Base-by-base conservation (phyloP, 2,113 vertebrate genomes). In the Mobula birostris region DNA sequence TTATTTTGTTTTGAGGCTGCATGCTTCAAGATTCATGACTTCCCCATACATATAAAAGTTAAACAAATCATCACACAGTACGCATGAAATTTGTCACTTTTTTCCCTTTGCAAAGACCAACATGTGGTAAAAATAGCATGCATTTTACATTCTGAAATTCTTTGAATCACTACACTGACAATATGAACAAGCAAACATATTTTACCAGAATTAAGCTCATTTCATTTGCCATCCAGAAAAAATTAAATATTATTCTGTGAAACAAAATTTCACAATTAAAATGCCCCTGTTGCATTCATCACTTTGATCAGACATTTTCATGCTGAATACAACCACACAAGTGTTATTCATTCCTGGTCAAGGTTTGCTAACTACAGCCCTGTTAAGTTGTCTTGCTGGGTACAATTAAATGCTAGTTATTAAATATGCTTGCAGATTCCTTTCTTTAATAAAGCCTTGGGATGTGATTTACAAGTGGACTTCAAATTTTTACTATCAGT, bases 261-360 rank as follows among this genome's bases (percentile, higher is more conserved):
- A 92, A 92, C 90, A 92, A 92, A 29, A 40, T 92, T 92, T 36
- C 32, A 92, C 17, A 70, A 19, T 70, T 92, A 72, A 92, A 92
- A 61, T 19, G 9, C 11, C 29, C 21, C 66, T 72, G 72, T 32
- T 92, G 68, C 27, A n/a, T 88, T n/a, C 24, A 6, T 72, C 2
- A 17, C 90, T 92, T 92, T 72, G 90, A 40, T 92, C 90, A 92
- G 36, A 92, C 24, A 72, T 48, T 72, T 48, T 12, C 72, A 72
- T 48, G 19, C 68, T 92, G 90, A 72, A 36, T 66, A 40, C 7
- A 48, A 32, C 90, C 68, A 92, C 29, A 70, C 9, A 19, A 66
- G 19, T 40, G 36, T 24, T 24, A 92, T 61, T 8, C 29, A 32
- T 90, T 88, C 63, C 2, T 88, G n/a, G 27, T 24, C 85, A 12